Evolutionary conservation across 2,888 invertebrate genomes (phyloP).

Genomic region (Spodoptera picta): DNA sequence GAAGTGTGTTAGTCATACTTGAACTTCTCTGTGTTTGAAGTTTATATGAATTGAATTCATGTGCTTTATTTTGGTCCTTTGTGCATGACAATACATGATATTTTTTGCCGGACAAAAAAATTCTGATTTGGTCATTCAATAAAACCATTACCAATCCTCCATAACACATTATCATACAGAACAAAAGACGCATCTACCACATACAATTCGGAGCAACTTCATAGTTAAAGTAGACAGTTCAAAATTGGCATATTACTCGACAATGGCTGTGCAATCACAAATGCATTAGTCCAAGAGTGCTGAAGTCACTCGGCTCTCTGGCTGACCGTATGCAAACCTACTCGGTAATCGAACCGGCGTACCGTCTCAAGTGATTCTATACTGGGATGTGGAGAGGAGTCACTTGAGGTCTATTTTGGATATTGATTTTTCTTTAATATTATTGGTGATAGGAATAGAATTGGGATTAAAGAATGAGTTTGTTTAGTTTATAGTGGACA

Average conservation of each 20-base stretch:
- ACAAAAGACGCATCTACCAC: slow-evolving; percentile 4
- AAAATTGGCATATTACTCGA: slow-evolving; percentile 55
- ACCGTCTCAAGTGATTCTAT: slow-evolving; percentile 68
- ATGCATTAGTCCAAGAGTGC: slow-evolving; percentile 75
- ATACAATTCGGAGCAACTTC: slow-evolving; percentile 17
- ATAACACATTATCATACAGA: background rate
- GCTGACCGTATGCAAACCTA: slow-evolving; percentile 65
- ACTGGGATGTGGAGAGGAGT: slow-evolving; percentile 20
- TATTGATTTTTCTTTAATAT: slow-evolving; percentile 17
- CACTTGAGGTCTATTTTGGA: slow-evolving; percentile 20
- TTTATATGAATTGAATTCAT: too few species aligned
- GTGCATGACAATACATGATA: too few species aligned
- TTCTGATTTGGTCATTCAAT: too few species aligned
- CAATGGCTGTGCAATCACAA: slow-evolving; percentile 75
- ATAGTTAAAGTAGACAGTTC: slow-evolving; percentile 42
- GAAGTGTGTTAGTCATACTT: slow-evolving; percentile 4
- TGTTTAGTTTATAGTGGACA: too few species aligned
- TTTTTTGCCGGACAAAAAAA: too few species aligned
- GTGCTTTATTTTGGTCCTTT: too few species aligned
- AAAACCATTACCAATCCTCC: background rate
- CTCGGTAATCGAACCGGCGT: slow-evolving; percentile 56
- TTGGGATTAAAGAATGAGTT: too few species aligned
- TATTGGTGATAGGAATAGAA: background rate
- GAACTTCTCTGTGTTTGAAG: background rate
- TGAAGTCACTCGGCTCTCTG: slow-evolving; percentile 46